Base-by-base conservation (phyloP, 2,113 vertebrate genomes). In the Cyphomyrus discorhynchus region DNA sequence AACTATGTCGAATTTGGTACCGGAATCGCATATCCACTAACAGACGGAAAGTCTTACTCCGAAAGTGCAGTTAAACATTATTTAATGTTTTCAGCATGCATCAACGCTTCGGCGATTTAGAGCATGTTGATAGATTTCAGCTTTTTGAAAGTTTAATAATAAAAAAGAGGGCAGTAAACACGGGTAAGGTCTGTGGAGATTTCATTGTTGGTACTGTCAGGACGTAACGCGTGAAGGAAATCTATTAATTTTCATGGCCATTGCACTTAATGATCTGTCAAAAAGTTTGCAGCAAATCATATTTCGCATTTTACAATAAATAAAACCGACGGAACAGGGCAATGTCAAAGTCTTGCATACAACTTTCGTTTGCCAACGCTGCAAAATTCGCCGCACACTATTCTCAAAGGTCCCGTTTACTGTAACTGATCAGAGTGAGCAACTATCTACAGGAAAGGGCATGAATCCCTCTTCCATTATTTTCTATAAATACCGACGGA, bases 401-500 rank as follows among this genome's bases (percentile, higher is more conserved):
- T 91, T 42, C 85, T 31, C 42, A 82, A 89, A 89, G 88, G 88
- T 83, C 45, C 90, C 70, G 89, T 91, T 84, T 82, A 89, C 45
- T 91, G 85, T 88, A 90, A 47, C 91, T 6, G 74, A 80, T 27
- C 13, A 35, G 35, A 42, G 74, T 85, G 86, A 86, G 45, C 91
- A 83, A 27, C 13, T 53, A 53, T 19, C 85, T 90, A 91, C 91
- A 91, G 91, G 91, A 93, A 93, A 90, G 89, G 56, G 52, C 52
- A 53, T 53, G 46, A 94, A 93, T 91, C 92, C 21, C 66, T 90
- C 49, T 58, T 92, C 91, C 89, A 89, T 91, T 94, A 62, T 62
- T 88, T 66, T 10, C 35, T 50, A 58, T n/a, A 93, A 93, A 94
- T 93, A 90, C 88, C 89, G 95, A 95, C 95, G 93, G 90, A 92